phyloP scores from a whole-genome alignment of 2,797 vertebrate genomes.

The Ctenochaetus hawaiiensis region DNA sequence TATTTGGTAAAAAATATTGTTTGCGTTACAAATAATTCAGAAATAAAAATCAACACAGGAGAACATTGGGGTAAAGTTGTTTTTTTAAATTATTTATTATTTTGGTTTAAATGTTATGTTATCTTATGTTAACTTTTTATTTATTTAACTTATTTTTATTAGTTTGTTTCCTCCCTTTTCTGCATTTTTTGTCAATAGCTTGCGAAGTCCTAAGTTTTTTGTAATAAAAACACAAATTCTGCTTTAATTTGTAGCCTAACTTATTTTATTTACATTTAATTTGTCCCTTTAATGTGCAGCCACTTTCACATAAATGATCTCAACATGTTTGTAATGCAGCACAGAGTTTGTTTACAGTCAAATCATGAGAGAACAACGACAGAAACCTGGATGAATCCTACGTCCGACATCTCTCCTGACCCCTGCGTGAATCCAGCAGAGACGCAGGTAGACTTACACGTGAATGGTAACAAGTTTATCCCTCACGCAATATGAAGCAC shows the following conservation, averaged over 20 bases:
- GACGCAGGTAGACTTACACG: constrained; percentile 44
- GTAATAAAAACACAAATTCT: neutral
- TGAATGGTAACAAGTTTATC: constrained; percentile 59
- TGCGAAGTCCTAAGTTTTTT: neutral
- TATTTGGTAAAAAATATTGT: too few species aligned
- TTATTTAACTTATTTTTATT: too few species aligned
- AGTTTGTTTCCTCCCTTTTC: too few species aligned
- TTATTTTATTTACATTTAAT: neutral
- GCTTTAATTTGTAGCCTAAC: neutral
- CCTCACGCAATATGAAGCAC: constrained; percentile 36
- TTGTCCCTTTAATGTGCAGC: neutral
- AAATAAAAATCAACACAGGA: neutral
- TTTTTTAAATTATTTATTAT: neutral
- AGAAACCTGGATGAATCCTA: constrained; percentile 51
- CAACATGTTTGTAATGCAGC: neutral
- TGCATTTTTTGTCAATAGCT: neutral
- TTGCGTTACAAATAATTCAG: too few species aligned
- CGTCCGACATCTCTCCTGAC: constrained; percentile 56
- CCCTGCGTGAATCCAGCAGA: constrained; percentile 65
- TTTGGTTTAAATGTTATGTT: neutral
- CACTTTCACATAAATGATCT: neutral
- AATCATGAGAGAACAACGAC: constrained; percentile 19
- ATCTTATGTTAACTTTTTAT: too few species aligned
- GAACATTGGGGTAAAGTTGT: neutral
- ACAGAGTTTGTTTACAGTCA: constrained; percentile 50